These are phyloP conservation scores for Babylonia areolata DNA, from an alignment of 1,140 invertebrate genomes.

Conservation along the genomic window DNA sequence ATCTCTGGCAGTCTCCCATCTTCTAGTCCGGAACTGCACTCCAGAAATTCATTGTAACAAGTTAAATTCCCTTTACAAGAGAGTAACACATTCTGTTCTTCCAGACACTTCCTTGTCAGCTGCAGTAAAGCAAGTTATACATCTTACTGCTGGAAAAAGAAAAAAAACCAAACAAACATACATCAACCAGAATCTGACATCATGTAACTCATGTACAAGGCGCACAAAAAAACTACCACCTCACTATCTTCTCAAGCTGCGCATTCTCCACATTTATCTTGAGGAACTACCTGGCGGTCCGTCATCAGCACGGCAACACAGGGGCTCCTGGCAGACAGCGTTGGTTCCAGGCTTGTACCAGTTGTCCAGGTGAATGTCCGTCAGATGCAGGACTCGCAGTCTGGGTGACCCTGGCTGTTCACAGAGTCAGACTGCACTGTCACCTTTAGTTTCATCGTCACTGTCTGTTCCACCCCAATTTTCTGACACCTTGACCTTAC, in stretches of 20 bases:
- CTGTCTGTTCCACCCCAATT: too few species aligned
- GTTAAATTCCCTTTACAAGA: too few species aligned
- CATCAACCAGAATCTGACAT: too few species aligned
- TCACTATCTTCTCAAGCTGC: neutral
- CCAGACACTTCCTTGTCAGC: too few species aligned
- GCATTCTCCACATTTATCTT: neutral
- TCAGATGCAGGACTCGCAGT: conserved; percentile 82
- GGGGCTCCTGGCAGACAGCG: conserved; percentile 84
- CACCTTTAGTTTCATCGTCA: neutral
- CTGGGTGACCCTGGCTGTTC: conserved; percentile 63
- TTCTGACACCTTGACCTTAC: neutral
- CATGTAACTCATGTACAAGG: too few species aligned
- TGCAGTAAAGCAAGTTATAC: too few species aligned
- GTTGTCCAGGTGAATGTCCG: conserved; percentile 89
- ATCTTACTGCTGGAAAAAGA: neutral
- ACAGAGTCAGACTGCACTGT: neutral
- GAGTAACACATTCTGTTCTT: too few species aligned
- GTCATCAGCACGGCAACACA: conserved; percentile 86
- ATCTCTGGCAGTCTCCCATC: too few species aligned
- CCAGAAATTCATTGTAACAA: too few species aligned
- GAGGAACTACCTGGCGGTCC: conserved; percentile 58
- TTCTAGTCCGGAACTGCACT: too few species aligned
- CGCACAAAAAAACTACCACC: too few species aligned
- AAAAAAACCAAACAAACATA: neutral
- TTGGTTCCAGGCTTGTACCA: conserved; percentile 82